Evolutionary conservation across 2,797 vertebrate species (phyloP).

Genomic region (Hozukius guyotensis): DNA sequence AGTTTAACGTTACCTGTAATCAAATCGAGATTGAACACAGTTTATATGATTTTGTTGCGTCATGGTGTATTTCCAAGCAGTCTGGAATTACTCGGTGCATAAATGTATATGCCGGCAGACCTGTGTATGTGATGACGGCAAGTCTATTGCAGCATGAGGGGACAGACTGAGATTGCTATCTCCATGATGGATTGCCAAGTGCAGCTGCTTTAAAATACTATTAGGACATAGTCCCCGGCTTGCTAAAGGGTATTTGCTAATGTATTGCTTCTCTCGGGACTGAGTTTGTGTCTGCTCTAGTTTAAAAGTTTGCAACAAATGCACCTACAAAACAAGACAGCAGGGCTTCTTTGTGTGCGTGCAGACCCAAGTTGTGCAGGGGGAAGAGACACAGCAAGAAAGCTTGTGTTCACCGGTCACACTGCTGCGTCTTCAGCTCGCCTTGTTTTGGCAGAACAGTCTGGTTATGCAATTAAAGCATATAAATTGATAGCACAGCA

Average conservation of each 20-base stretch:
- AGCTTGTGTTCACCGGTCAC: constrained; percentile 17
- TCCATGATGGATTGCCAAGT: constrained; percentile 80
- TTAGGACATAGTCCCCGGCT: constrained; percentile 58
- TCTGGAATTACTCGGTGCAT: constrained; percentile 18
- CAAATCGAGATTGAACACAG: constrained; percentile 43
- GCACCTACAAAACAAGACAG: constrained; percentile 24
- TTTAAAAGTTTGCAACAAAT: constrained; percentile 64
- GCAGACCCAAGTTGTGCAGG: background rate
- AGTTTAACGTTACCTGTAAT: constrained; percentile 50
- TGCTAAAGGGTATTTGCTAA: constrained; percentile 58
- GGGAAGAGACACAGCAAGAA: background rate
- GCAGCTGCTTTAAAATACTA: constrained; percentile 72
- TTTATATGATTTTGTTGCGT: constrained; percentile 25
- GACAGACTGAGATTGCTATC: constrained; percentile 75
- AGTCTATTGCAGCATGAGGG: constrained; percentile 45
- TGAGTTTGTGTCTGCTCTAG: constrained; percentile 61
- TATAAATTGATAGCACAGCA: constrained; percentile 78
- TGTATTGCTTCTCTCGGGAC: constrained; percentile 58
- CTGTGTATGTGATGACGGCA: constrained; percentile 41
- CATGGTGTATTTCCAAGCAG: constrained; percentile 17
- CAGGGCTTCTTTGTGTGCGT: constrained; percentile 13
- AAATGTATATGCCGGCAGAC: constrained; percentile 21
- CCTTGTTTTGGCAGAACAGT: constrained; percentile 58
- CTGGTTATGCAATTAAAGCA: constrained; percentile 77
- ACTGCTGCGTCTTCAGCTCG: constrained; percentile 31